Percentiles rank a stretch among this genome's conserved stretches.
Conservation (phyloP, 2,113 vertebrate species). For the Ptilorrhoa leucosticta region DNA sequence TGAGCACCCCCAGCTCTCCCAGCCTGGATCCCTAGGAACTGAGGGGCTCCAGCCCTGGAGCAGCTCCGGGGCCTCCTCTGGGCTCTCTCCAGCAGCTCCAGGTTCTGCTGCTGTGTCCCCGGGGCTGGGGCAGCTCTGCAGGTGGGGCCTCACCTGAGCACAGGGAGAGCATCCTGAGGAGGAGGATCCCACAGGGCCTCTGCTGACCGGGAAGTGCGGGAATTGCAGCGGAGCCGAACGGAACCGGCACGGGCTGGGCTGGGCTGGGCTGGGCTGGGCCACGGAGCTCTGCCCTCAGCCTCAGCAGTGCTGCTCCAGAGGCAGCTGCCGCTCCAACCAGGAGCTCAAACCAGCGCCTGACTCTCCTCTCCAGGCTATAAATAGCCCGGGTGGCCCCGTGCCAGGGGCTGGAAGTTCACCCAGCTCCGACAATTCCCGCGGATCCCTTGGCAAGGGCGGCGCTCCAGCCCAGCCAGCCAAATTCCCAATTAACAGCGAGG, state of each 20-base stretch:
- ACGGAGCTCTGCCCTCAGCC: not conserved
- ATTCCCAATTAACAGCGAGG: rapidly evolving
- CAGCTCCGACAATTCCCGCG: not conserved
- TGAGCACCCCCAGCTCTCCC: not conserved
- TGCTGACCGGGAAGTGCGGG: not conserved
- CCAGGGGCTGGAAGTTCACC: not conserved
- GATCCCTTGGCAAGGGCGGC: not conserved
- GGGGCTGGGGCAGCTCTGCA: not conserved
- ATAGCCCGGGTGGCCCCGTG: not conserved
- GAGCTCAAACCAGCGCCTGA: not conserved
- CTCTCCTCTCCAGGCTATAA: not conserved
- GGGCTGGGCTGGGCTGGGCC: rapidly evolving
- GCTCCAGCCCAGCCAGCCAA: not conserved
- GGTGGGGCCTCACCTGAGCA: not conserved
- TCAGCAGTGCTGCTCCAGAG: not conserved
- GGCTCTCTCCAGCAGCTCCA: not conserved
- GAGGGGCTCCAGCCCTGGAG: not conserved
- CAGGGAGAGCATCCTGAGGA: not conserved
- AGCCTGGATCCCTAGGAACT: not conserved
- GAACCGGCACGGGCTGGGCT: rapidly evolving
- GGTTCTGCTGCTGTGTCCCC: not conserved
- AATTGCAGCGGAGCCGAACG: not conserved
- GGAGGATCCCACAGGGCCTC: not conserved
- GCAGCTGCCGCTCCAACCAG: not conserved
- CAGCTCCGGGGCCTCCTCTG: not conserved